Evolutionary conservation across 2,113 vertebrate species (phyloP).

Genomic region (Aegypius monachus): DNA sequence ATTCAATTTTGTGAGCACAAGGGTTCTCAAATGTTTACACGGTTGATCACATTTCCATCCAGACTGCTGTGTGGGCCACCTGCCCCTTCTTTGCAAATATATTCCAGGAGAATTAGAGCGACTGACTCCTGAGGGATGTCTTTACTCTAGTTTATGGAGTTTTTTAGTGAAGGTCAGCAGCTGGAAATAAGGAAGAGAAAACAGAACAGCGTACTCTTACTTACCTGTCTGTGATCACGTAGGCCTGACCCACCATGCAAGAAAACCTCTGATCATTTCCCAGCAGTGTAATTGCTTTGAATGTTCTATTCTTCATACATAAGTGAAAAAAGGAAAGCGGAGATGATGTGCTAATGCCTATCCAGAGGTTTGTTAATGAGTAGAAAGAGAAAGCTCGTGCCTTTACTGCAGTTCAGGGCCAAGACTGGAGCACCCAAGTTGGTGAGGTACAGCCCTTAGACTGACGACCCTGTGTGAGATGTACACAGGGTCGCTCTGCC

Average conservation of each 20-base stretch:
- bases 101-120: background rate
- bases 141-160: background rate
- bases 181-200: background rate
- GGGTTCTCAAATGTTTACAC: background rate
- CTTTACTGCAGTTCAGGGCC: background rate
- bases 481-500: background rate
- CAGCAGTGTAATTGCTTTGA: background rate
- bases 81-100: background rate
- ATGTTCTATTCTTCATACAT: background rate
- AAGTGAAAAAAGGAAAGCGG: background rate
- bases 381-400: background rate
- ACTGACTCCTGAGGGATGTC: background rate
- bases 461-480: background rate
- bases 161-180: conserved; percentile 7
- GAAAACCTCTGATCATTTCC: background rate
- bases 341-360: background rate
- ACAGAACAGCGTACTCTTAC: background rate
- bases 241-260: background rate
- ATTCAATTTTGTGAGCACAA: background rate
- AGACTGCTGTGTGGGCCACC: background rate
- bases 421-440: background rate
- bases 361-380: background rate
- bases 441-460: accelerated
- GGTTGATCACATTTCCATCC: background rate
- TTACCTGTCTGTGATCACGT: background rate